A percentile compares a stretch with the other conserved stretches of the same genome.
Conservation (phyloP, 2,888 invertebrate species). For the Scaptomyza flava region DNA sequence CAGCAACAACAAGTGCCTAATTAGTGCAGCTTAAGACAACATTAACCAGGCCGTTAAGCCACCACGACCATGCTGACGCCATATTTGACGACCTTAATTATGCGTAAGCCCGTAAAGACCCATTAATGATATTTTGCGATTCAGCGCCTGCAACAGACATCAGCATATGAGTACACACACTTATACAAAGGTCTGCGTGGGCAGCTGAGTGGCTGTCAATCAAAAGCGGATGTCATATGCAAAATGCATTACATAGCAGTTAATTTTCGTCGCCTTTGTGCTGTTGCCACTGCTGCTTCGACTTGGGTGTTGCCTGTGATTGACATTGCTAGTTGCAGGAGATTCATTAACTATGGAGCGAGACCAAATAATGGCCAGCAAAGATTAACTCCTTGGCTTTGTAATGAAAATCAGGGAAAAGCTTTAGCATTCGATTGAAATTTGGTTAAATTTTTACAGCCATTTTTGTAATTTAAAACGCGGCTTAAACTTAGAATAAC, state of each 20-base stretch:
- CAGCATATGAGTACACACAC: neutral
- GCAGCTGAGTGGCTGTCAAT: conserved; percentile 44
- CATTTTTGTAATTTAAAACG: too few relatives aligned
- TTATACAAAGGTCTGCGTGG: neutral
- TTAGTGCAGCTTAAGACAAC: conserved; percentile 73
- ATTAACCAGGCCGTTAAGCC: conserved; percentile 44
- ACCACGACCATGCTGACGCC: conserved; percentile 8
- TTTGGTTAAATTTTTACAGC: neutral
- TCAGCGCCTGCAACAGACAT: conserved; percentile 45
- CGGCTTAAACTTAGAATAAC: too few relatives aligned
- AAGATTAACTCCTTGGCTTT: conserved; percentile 1
- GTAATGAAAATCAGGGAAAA: neutral
- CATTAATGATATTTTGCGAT: conserved; percentile 70
- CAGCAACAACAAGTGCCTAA: conserved; percentile 47
- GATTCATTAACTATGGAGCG: conserved; percentile 43
- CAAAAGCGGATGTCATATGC: conserved; percentile 47
- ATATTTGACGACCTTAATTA: conserved; percentile 68
- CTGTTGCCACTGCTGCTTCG: neutral
- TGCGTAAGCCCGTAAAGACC: conserved; percentile 65
- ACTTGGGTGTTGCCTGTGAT: conserved; percentile 22
- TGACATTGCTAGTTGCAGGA: conserved; percentile 32
- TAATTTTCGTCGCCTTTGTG: conserved; percentile 43
- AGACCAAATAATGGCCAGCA: conserved; percentile 9
- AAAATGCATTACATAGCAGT: conserved; percentile 53
- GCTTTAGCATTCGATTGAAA: neutral